Evolutionary conservation across 2,888 invertebrate species (phyloP), one percentile per base, ranked within the genome.

Genomic region (Steinernema hermaphroditum): DNA sequence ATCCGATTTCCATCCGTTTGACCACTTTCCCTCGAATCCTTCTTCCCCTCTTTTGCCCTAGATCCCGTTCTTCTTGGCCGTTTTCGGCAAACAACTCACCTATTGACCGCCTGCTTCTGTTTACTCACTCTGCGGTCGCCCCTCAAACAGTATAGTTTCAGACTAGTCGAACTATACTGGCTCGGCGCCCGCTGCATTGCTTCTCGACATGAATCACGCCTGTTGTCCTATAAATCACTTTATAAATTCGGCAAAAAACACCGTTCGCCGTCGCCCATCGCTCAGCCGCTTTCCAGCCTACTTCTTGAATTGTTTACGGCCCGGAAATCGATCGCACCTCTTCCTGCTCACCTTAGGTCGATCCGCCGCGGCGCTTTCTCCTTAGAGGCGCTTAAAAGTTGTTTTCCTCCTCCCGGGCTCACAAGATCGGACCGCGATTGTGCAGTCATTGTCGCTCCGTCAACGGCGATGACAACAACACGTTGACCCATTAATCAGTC

Each of bases 311-410:
- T 62, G 62, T 62, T 62, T 62, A 62, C 62, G 62, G 19, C 62
- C 34, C 16, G 62, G 27, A 62, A 62, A 62, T 62, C 62, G 62
- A 62, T 62, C 29, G 29, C 62, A 54, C 54, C 12, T 37, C 37
- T 12, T 37, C 6, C 37, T 37, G 6, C 4, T 32, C 62, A 62
- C 62, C 62, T 62, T 62, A 27, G 27, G 62, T 62, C 29, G 29
- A 62, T 62, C 62, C 32, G 14, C 62, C 32, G 62, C 32, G 62
- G 62, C 62, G 62, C 62, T 62, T 62, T 62, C 34, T 16, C 14
- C 32, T 62, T 62, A 1, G 27, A 19, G 62, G 32, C 62, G 62
- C 32, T 34, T 62, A 62, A 62, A 50, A 62, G 62, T 62, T 62
- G 62, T 62, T 62, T 62, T 62, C 62, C 27, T 34, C 32, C 62